Base-by-base conservation (phyloP, 2,797 vertebrate genomes). In the Buceros bicornis region DNA sequence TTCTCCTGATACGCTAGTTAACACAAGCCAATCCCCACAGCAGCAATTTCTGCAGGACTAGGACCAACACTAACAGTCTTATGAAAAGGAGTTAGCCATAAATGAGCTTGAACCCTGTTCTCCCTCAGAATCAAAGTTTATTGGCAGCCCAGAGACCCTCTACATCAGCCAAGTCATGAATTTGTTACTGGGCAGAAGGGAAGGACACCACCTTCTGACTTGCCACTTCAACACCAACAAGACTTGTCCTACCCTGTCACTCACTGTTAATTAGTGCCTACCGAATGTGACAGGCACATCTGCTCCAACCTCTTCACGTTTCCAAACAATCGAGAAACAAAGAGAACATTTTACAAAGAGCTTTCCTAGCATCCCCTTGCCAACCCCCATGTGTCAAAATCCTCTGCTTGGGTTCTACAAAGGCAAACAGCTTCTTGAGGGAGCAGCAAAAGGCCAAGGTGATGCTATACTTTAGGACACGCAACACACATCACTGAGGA, bases 261-360 rank as follows among this genome's bases (percentile, higher is more conserved):
- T 79, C 50, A 47, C 6, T 42, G 24, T 16, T 40, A 76, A 87
- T 1, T 35, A 15, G 26, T 31, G 29, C 61, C 61, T 65, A 51
- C 21, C 42, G 48, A 69, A 65, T 11, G 18, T 1, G 1, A 79
- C 0, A 74, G 40, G 43, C 20, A 33, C 0, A 1, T 54, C n/a
- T 85, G 28, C 20, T 60, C 82, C 40, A 90, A 13, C 25, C 33
- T 77, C 56, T 80, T 58, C 22, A 31, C 12, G 14, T 24, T 82
- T 85, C 53, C 12, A 85, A 64, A 33, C 31, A n/a, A n/a, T 6
- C 15, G 37, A 12, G 37, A 40, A 22, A n/a, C 40, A 35, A 89
- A 89, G 48, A 21, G 13, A 89, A 80, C 1, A 6, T 50, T 78
- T 84, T 40, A 72, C 31, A 82, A 77, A 90, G 9, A 57, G n/a